phyloP scores from a whole-genome alignment of 2,113 vertebrate species.

The Montifringilla adamsi region DNA sequence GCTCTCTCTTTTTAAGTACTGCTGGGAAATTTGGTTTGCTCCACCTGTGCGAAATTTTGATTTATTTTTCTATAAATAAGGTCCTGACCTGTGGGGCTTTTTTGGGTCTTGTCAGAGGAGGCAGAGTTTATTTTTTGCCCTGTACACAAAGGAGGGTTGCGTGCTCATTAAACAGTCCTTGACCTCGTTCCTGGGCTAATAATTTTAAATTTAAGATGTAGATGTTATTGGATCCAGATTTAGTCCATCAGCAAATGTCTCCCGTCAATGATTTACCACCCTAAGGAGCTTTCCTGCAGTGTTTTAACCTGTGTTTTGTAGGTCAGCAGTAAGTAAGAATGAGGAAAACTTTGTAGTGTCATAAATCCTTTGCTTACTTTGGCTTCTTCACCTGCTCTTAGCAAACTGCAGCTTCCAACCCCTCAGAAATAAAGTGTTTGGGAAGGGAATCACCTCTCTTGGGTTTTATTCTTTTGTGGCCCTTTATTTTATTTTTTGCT shows the following conservation, averaged over 20 bases:
- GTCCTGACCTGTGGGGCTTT: not conserved
- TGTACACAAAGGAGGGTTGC: not conserved
- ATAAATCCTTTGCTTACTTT: conserved; percentile 45
- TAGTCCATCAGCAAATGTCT: not conserved
- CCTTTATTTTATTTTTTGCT: not conserved
- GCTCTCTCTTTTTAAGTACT: accelerated
- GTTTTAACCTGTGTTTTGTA: not conserved
- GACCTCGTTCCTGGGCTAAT: not conserved
- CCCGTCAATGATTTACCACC: conserved; percentile 46
- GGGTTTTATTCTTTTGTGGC: not conserved
- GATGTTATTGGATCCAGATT: not conserved
- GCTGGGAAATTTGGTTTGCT: not conserved
- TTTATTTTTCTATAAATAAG: not conserved
- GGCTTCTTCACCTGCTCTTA: not conserved
- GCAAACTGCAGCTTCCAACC: not conserved
- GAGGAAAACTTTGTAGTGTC: not conserved
- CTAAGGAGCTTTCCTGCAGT: not conserved
- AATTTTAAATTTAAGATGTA: not conserved
- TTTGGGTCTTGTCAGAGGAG: not conserved
- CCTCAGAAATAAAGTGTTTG: not conserved
- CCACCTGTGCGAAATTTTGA: not conserved
- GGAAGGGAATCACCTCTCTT: not conserved
- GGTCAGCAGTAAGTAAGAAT: conserved; percentile 32
- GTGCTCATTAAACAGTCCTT: not conserved
- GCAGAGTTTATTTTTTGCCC: not conserved